Percentiles rank a stretch among this genome's conserved stretches.
Conservation (phyloP, 2,888 invertebrate genomes). For the Galerucella nymphaeae region DNA sequence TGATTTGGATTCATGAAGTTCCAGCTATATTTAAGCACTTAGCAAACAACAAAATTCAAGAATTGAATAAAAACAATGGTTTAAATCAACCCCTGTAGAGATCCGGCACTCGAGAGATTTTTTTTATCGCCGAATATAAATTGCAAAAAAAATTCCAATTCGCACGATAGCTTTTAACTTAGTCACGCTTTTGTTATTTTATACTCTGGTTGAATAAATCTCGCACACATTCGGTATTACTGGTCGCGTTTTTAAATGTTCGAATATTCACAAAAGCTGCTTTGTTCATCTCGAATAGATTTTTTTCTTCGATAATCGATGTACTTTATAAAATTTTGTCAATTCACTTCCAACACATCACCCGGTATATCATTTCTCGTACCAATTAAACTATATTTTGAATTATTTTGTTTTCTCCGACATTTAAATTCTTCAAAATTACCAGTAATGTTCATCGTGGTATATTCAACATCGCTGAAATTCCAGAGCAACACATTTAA, state of each 20-base stretch:
- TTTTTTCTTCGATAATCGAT: not conserved
- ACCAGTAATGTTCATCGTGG: no score
- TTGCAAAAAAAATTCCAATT: constrained; percentile 7
- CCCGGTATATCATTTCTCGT: no score
- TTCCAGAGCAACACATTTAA: not conserved
- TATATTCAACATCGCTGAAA: not conserved
- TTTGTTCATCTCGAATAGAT: constrained; percentile 1
- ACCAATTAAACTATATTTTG: no score
- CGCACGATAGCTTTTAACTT: constrained; percentile 12
- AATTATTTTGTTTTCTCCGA: no score
- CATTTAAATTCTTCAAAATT: no score
- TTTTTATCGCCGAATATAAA: constrained; percentile 5
- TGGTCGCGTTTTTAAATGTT: constrained; percentile 12
- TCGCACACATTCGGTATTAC: constrained; percentile 9
- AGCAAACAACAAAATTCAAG: not conserved
- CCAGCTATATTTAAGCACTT: not conserved
- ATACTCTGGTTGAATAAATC: constrained; percentile 18
- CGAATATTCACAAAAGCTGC: constrained; percentile 3
- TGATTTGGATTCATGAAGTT: no score
- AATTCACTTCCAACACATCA: no score
- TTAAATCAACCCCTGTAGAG: not conserved
- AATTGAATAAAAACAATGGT: not conserved
- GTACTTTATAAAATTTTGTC: no score
- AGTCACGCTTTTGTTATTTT: constrained; percentile 18
- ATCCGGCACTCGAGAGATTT: not conserved